Conservation (phyloP, 1,140 invertebrate species). For the Chelonus insularis region DNA sequence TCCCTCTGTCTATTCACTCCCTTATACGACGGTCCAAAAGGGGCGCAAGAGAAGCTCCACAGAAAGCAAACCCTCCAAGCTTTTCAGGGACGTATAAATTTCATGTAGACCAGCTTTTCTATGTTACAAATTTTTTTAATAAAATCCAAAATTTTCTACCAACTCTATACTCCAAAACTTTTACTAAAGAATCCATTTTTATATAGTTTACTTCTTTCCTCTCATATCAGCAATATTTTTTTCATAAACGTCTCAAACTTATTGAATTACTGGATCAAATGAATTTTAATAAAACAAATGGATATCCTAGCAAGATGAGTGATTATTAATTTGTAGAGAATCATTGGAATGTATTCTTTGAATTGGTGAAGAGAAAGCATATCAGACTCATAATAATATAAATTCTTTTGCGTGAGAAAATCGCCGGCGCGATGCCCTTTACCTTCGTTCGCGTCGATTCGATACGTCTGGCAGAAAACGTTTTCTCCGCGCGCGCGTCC, state of each 20-base stretch:
- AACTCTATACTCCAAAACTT: no score
- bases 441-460: constrained; percentile 41
- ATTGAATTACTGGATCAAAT: no score
- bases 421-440: constrained; percentile 37
- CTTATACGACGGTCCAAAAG: constrained; percentile 26
- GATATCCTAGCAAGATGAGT: no score
- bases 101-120: not conserved
- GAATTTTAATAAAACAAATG: no score
- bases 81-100: constrained; percentile 11
- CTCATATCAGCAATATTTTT: no score
- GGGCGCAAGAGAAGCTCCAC: constrained; percentile 34
- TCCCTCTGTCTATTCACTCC: not conserved
- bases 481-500: constrained; percentile 39
- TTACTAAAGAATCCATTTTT: no score
- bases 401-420: constrained; percentile 4
- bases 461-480: constrained; percentile 44
- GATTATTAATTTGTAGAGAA: no score
- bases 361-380: not conserved
- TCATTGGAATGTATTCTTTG: no score
- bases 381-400: not conserved
- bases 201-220: no score
- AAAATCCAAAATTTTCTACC: no score
- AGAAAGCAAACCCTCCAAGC: constrained; percentile 23
- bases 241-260: not conserved
- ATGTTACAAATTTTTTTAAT: no score